A percentile compares a stretch with the other conserved stretches of the same genome.
These are phyloP conservation scores for Plectropomus leopardus DNA, from an alignment of 2,113 vertebrate genomes.

Conservation along the genomic window DNA sequence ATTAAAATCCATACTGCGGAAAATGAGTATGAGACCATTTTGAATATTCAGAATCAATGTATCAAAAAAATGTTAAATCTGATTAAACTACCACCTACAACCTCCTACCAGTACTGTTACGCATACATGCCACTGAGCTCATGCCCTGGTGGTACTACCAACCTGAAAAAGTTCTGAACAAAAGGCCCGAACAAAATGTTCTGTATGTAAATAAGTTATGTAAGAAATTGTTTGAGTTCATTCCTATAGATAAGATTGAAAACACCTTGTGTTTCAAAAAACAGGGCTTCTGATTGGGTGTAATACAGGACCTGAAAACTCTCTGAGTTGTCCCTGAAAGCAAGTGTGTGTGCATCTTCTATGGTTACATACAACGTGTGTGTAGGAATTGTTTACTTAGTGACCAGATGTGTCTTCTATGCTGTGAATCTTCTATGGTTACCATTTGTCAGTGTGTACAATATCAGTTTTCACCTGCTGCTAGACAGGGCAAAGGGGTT, in stretches of 20 bases:
- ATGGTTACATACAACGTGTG: too few relatives aligned
- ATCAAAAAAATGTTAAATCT: too few relatives aligned
- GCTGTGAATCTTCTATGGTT: slow-evolving; percentile 67
- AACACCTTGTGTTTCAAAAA: neutral
- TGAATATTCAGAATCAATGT: too few relatives aligned
- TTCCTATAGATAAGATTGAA: neutral
- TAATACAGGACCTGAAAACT: neutral
- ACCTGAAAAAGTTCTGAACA: neutral
- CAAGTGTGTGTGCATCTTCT: neutral
- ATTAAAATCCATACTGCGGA: too few relatives aligned
- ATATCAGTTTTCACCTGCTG: slow-evolving; percentile 81
- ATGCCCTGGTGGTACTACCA: neutral
- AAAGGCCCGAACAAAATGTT: neutral
- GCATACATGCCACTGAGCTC: neutral
- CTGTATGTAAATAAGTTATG: neutral
- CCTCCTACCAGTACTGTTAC: neutral
- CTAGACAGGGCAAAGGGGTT: slow-evolving; percentile 58
- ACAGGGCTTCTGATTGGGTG: neutral
- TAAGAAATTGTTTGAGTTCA: neutral
- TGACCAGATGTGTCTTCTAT: slow-evolving; percentile 54
- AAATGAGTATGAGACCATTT: too few relatives aligned
- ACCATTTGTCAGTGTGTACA: slow-evolving; percentile 58
- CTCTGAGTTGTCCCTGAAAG: too few relatives aligned
- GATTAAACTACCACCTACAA: neutral
- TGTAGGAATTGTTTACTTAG: neutral